phyloP scores from a whole-genome alignment of 2,888 invertebrate genomes.

The Euplagia quadripunctaria region DNA sequence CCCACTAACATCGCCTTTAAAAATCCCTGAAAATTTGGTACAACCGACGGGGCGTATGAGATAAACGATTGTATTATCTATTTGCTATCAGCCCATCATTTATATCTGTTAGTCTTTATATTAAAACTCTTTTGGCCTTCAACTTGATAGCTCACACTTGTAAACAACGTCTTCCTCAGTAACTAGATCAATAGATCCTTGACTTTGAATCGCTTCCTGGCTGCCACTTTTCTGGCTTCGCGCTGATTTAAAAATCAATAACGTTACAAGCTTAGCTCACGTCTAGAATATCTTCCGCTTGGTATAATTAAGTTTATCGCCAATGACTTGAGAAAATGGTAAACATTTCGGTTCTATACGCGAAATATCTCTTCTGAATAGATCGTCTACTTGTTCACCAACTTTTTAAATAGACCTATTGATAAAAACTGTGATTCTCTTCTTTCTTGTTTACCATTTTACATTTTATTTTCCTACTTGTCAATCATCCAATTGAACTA shows the following conservation, averaged over 20 bases:
- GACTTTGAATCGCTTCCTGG: conserved; percentile 71
- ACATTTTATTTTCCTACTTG: too few relatives aligned
- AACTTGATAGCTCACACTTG: conserved; percentile 68
- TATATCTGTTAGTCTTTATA: conserved; percentile 20
- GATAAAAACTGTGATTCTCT: too few relatives aligned
- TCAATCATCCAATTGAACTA: too few relatives aligned
- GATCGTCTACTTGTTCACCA: neutral
- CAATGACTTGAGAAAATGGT: conserved; percentile 31
- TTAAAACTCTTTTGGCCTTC: conserved; percentile 59
- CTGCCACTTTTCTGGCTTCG: conserved; percentile 70
- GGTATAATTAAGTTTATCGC: conserved; percentile 29
- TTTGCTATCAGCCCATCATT: conserved; percentile 5
- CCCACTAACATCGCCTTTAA: too few relatives aligned
- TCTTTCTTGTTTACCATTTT: too few relatives aligned
- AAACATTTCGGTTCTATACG: conserved; percentile 24
- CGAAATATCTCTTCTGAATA: conserved; percentile 23
- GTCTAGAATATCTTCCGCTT: conserved; percentile 29
- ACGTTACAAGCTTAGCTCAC: conserved; percentile 42
- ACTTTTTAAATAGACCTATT: too few relatives aligned
- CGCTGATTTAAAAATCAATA: conserved; percentile 70
- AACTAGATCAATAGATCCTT: conserved; percentile 78
- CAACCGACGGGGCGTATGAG: neutral
- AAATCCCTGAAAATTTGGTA: neutral
- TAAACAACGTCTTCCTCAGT: conserved; percentile 61
- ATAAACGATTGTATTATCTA: neutral